Percentiles rank a stretch among this genome's conserved stretches.
These are phyloP conservation scores for Mustela nigripes DNA, from an alignment of 2,113 vertebrate genomes.

Conservation along the genomic window DNA sequence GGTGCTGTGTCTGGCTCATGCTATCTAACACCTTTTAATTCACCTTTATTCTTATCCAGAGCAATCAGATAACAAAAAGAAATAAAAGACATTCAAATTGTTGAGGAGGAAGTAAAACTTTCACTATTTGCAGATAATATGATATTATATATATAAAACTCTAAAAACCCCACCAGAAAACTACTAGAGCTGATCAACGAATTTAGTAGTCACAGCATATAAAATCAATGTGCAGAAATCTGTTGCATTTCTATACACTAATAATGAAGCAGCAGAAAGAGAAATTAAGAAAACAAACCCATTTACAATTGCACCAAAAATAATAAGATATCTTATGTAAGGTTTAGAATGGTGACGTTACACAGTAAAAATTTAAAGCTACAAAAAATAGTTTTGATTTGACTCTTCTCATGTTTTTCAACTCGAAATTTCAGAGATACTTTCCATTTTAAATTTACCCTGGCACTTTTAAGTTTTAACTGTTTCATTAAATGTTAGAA, in stretches of 20 bases:
- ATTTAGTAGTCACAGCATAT: background rate
- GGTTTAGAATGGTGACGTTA: background rate
- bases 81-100: background rate
- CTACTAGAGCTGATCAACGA: background rate
- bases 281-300: background rate
- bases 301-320: background rate
- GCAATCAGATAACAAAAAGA: background rate
- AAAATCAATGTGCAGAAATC: background rate
- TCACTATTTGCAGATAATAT: background rate
- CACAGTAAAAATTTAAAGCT: constrained; percentile 13
- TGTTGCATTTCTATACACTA: background rate
- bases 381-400: constrained; percentile 40
- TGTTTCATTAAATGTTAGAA: constrained; percentile 37
- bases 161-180: background rate
- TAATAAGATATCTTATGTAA: background rate
- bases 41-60: background rate
- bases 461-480: constrained; percentile 52
- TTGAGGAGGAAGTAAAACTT: background rate
- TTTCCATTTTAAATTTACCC: constrained; percentile 15
- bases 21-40: background rate
- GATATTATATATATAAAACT: background rate
- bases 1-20: background rate
- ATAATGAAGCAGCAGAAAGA: background rate
- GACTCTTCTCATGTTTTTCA: background rate
- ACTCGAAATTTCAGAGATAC: background rate